Percentiles rank a stretch among this genome's conserved stretches.
Conservation (phyloP, 2,113 vertebrate species). For the Cebidichthys violaceus region DNA sequence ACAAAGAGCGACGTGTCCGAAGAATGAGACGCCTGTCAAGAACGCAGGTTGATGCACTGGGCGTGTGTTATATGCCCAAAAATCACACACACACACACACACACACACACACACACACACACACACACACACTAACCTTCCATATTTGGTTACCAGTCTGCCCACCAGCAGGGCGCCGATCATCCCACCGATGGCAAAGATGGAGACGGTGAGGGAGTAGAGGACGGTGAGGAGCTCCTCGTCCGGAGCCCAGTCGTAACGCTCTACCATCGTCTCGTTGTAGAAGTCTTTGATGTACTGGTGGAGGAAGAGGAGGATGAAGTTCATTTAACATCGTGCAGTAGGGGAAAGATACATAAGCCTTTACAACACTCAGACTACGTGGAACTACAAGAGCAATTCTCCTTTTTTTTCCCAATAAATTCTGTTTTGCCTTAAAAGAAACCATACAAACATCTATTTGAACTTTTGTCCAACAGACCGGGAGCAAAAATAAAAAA, state of each 20-base stretch:
- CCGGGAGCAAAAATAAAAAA: neutral
- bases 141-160: slow-evolving; percentile 85
- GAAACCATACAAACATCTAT: too few relatives aligned
- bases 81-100: slow-evolving; percentile 26
- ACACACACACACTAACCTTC: slow-evolving; percentile 83
- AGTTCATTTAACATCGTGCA: neutral
- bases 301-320: neutral
- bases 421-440: neutral
- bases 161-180: slow-evolving; percentile 88
- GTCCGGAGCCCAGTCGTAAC: slow-evolving; percentile 70
- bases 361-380: neutral
- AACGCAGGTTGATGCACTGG: neutral
- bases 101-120: slow-evolving; percentile 44
- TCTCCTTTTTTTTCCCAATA: neutral
- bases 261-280: slow-evolving; percentile 82
- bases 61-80: neutral
- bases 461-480: neutral
- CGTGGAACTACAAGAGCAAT: neutral
- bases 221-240: slow-evolving; percentile 82
- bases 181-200: slow-evolving; percentile 91
- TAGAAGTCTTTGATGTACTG: slow-evolving; percentile 94
- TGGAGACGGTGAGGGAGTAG: slow-evolving; percentile 90
- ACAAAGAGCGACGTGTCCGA: neutral
- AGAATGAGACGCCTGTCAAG: neutral
- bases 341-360: neutral